Conservation (phyloP, 2,113 vertebrate species). For the Asarcornis scutulata region DNA sequence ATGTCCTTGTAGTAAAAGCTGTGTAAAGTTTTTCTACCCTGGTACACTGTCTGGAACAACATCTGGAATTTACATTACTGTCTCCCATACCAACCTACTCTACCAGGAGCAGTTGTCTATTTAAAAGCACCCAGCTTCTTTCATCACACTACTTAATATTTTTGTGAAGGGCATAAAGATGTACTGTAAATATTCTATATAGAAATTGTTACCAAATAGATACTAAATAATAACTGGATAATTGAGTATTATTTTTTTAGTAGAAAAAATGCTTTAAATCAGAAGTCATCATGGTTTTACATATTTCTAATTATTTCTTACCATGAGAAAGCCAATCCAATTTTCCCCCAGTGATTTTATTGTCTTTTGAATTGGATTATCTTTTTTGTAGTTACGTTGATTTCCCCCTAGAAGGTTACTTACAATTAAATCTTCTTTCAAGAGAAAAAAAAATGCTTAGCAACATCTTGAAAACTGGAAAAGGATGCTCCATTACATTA, state of each 20-base stretch:
- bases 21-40: background rate
- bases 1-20: background rate
- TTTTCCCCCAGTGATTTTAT: background rate
- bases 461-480: background rate
- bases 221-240: background rate
- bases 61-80: constrained; percentile 38
- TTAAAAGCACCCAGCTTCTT: constrained; percentile 6
- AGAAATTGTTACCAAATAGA: background rate
- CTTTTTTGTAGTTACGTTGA: background rate
- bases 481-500: background rate
- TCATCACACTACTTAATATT: background rate
- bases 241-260: background rate
- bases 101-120: background rate
- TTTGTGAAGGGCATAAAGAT: constrained; percentile 8
- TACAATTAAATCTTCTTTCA: background rate
- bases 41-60: constrained; percentile 27
- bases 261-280: background rate
- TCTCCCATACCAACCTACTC: background rate
- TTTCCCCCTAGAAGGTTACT: background rate
- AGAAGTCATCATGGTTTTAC: background rate
- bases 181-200: background rate
- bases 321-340: background rate
- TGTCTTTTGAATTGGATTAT: background rate
- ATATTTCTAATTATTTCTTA: background rate
- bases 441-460: background rate